Percentiles rank a stretch among this genome's conserved stretches.
These are phyloP conservation scores for Solenodon paradoxus DNA, from an alignment of 2,113 vertebrate species.

Conservation along the genomic window DNA sequence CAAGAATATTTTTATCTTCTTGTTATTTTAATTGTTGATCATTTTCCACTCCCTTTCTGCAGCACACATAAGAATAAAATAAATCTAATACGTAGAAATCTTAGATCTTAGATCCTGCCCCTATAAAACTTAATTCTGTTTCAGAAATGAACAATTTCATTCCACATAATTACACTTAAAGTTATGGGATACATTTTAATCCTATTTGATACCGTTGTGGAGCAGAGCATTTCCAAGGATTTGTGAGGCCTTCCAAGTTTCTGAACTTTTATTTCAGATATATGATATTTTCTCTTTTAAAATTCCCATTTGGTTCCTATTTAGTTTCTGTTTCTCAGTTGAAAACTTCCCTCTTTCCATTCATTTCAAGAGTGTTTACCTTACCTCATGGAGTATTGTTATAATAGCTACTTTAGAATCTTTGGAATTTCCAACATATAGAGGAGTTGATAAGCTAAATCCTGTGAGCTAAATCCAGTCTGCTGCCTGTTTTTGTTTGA, in stretches of 20 bases:
- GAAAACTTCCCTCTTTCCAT: neutral
- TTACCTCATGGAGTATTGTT: neutral
- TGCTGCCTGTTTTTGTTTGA: neutral
- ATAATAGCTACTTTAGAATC: neutral
- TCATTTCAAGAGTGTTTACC: neutral
- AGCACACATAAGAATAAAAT: neutral
- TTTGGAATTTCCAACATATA: neutral
- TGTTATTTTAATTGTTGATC: neutral
- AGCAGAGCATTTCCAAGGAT: neutral
- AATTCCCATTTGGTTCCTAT: neutral
- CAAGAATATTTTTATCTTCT: neutral
- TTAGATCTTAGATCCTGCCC: neutral
- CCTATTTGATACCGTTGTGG: neutral
- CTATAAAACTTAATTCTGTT: neutral
- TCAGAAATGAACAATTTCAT: neutral
- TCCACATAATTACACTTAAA: neutral
- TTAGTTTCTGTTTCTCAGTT: neutral
- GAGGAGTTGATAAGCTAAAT: neutral
- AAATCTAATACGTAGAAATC: neutral
- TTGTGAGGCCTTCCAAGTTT: neutral
- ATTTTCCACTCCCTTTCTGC: neutral
- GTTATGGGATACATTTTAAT: neutral
- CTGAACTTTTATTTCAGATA: neutral
- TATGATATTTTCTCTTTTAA: neutral
- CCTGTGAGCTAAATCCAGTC: neutral